phyloP scores from a whole-genome alignment of 2,113 vertebrate species.

The Oxyura jamaicensis region DNA sequence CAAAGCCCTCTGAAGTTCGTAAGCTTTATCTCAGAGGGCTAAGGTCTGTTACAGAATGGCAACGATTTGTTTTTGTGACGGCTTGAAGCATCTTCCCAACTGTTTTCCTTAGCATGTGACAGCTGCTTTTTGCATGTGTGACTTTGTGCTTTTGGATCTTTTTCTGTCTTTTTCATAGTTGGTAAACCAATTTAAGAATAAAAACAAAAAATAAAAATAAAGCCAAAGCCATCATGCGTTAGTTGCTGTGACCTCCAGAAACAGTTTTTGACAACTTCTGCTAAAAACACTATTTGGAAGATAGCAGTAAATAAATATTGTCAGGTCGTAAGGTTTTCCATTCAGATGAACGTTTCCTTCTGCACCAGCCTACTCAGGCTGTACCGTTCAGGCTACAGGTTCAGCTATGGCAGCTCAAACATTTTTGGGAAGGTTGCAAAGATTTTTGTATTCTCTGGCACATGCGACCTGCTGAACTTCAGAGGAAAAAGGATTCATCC shows the following conservation, averaged over 20 bases:
- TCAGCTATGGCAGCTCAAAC: not conserved
- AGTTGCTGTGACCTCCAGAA: not conserved
- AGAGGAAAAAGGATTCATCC: not conserved
- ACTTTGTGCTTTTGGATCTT: not conserved
- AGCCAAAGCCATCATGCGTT: not conserved
- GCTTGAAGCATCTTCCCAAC: not conserved
- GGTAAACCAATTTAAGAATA: not conserved
- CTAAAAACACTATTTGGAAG: not conserved
- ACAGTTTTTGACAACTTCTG: not conserved
- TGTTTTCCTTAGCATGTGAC: not conserved
- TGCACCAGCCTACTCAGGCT: fast-evolving
- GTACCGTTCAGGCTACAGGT: not conserved
- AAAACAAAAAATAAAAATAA: not conserved
- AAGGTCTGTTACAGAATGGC: not conserved
- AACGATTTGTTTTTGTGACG: not conserved
- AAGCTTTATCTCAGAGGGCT: not conserved
- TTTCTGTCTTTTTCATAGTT: not conserved
- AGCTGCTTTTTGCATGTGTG: not conserved
- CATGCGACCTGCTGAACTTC: fast-evolving
- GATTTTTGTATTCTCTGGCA: not conserved
- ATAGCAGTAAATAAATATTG: not conserved
- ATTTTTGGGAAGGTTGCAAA: not conserved
- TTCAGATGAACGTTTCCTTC: not conserved
- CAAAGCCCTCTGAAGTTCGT: not conserved
- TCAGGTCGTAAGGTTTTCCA: not conserved